Evolutionary conservation across 2,888 invertebrate species (phyloP).

Genomic region (Opisthograptis luteolata): DNA sequence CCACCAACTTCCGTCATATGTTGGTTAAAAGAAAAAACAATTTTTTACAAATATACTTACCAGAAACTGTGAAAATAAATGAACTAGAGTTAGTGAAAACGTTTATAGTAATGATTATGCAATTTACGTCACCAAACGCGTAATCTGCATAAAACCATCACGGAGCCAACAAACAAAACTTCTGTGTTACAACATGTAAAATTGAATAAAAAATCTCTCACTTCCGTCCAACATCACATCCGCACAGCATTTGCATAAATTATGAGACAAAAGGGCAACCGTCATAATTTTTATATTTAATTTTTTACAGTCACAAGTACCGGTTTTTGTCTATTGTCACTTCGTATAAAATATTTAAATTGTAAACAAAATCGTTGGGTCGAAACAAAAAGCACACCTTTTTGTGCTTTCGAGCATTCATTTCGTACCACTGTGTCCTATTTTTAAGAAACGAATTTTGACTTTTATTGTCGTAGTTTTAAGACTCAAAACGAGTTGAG

Average conservation of each 20-base stretch:
- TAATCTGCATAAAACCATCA: too few species aligned
- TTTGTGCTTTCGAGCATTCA: conserved; percentile 54
- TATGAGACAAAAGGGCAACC: conserved; percentile 73
- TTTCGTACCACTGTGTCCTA: conserved; percentile 43
- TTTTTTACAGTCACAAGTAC: conserved; percentile 83
- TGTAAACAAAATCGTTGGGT: conserved; percentile 76
- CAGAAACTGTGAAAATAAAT: too few species aligned
- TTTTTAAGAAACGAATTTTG: conserved; percentile 21
- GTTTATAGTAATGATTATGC: too few species aligned
- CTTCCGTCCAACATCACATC: conserved; percentile 50
- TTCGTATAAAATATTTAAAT: conserved; percentile 80
- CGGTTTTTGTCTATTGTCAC: conserved; percentile 81
- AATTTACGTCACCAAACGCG: too few species aligned
- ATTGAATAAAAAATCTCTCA: conserved; percentile 31
- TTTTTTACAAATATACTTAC: too few species aligned
- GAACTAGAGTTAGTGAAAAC: too few species aligned
- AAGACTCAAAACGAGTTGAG: conserved; percentile 28
- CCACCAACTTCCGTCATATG: too few species aligned
- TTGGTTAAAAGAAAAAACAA: too few species aligned
- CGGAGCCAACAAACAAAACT: not conserved
- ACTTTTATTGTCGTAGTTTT: not conserved
- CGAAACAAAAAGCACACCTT: conserved; percentile 78
- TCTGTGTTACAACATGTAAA: conserved; percentile 39
- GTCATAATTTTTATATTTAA: conserved; percentile 83
- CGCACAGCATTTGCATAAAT: conserved; percentile 76